A percentile compares a stretch with the other conserved stretches of the same genome.
Evolutionary conservation across 1,140 invertebrate genomes (phyloP).

Genomic region (Dendroctonus ponderosae): DNA sequence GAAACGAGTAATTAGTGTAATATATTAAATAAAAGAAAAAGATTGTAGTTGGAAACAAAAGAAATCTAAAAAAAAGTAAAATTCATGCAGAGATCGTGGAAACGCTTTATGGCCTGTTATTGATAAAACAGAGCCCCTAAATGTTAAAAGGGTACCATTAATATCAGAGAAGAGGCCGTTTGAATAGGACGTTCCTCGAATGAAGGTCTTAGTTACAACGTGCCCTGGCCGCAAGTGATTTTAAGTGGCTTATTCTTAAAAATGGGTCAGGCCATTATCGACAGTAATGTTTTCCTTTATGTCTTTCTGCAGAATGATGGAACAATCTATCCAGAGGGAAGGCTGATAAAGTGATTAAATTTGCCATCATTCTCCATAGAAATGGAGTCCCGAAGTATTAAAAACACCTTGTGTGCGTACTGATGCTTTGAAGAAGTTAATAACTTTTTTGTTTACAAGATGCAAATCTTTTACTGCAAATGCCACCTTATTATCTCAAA

Average conservation of each 20-base stretch:
- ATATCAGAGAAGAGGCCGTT: constrained; percentile 22
- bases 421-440: no score
- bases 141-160: constrained; percentile 29
- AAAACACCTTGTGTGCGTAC: neutral
- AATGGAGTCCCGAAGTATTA: neutral
- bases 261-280: constrained; percentile 25
- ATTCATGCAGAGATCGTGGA: no score
- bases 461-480: no score
- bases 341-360: constrained; percentile 3
- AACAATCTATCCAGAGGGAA: neutral
- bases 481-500: no score
- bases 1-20: no score
- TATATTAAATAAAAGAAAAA: no score
- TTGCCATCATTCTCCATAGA: neutral
- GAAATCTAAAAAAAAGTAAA: no score
- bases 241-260: constrained; percentile 28
- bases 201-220: constrained; percentile 12
- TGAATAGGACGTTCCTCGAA: constrained; percentile 27
- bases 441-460: no score
- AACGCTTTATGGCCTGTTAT: constrained; percentile 9
- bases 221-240: constrained; percentile 28
- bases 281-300: constrained; percentile 27
- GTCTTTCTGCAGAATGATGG: constrained; percentile 15
- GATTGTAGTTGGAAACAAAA: no score
- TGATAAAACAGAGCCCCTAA: constrained; percentile 25